Percentiles rank a stretch among this genome's conserved stretches.
Evolutionary conservation across 2,888 invertebrate genomes (phyloP).

Genomic region (Andrena minutula): DNA sequence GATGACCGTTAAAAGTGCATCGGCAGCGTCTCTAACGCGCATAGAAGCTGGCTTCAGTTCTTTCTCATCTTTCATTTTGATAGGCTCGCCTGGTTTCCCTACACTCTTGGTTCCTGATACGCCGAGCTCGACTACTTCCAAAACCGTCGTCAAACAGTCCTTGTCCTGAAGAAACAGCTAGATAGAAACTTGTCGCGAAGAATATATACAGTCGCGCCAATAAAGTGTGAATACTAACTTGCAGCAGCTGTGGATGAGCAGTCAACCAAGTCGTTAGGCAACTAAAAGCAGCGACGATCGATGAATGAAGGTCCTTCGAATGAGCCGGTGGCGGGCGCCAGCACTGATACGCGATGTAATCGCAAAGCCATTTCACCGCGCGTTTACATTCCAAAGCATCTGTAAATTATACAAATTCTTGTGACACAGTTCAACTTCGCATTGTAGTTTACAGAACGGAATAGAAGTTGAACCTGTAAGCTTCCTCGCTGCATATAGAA

Average conservation of each 20-base stretch:
- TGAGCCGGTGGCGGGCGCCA: conserved; percentile 97
- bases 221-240: conserved; percentile 68
- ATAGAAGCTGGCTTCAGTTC: conserved; percentile 98
- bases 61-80: conserved; percentile 98
- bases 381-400: conserved; percentile 95
- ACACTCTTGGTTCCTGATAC: conserved; percentile 97
- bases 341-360: conserved; percentile 98
- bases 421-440: conserved; percentile 6
- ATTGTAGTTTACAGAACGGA: conserved; percentile 9
- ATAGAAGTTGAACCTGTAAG: conserved; percentile 85
- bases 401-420: conserved; percentile 81
- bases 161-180: conserved; percentile 88
- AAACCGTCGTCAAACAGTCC: conserved; percentile 95
- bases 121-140: conserved; percentile 98
- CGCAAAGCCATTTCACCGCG: conserved; percentile 98
- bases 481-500: conserved; percentile 86
- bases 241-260: conserved; percentile 94
- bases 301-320: conserved; percentile 97
- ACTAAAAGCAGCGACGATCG: conserved; percentile 96
- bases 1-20: conserved; percentile 95
- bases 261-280: conserved; percentile 97
- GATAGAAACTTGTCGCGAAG: neutral
- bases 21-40: conserved; percentile 98
- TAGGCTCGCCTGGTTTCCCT: conserved; percentile 94
- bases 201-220: conserved; percentile 1